A percentile compares a stretch with the other conserved stretches of the same genome.
Evolutionary conservation across 2,888 invertebrate species (phyloP).

Genomic region (Cyclophora albipunctata): DNA sequence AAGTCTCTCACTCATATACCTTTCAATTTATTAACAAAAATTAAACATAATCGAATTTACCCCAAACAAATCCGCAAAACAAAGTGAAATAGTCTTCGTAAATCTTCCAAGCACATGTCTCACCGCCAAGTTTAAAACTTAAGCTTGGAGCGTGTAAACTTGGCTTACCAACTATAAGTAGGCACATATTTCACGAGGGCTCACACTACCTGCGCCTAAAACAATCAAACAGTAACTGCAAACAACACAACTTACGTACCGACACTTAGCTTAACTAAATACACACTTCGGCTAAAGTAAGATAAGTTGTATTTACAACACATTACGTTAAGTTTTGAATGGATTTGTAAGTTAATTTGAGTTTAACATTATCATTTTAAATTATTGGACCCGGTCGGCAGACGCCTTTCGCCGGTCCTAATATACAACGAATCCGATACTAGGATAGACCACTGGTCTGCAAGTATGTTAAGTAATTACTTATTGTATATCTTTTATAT

Average conservation of each 20-base stretch:
- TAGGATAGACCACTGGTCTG: no score
- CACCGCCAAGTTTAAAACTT: slow-evolving; percentile 58
- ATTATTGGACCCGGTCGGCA: no score
- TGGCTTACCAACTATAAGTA: slow-evolving; percentile 63
- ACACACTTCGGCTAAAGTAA: slow-evolving; percentile 64
- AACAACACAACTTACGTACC: slow-evolving; percentile 29
- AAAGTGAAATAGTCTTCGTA: no score
- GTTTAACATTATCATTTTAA: no score
- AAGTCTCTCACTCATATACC: neutral
- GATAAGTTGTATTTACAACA: slow-evolving; percentile 51
- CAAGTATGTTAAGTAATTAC: no score
- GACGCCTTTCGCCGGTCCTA: no score
- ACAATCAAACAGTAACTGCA: slow-evolving; percentile 66
- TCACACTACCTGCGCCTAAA: slow-evolving; percentile 66
- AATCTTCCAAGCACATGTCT: no score
- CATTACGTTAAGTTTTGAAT: no score
- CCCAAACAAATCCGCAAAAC: neutral
- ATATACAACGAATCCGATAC: no score
- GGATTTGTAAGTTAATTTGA: no score
- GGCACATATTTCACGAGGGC: slow-evolving; percentile 67
- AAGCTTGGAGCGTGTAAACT: slow-evolving; percentile 50
- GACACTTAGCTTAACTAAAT: slow-evolving; percentile 66
- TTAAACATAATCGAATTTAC: neutral
- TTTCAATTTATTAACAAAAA: neutral
- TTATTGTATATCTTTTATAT: no score